phyloP scores from a whole-genome alignment of 1,140 invertebrate species.

The Leptopilina clavipes region DNA sequence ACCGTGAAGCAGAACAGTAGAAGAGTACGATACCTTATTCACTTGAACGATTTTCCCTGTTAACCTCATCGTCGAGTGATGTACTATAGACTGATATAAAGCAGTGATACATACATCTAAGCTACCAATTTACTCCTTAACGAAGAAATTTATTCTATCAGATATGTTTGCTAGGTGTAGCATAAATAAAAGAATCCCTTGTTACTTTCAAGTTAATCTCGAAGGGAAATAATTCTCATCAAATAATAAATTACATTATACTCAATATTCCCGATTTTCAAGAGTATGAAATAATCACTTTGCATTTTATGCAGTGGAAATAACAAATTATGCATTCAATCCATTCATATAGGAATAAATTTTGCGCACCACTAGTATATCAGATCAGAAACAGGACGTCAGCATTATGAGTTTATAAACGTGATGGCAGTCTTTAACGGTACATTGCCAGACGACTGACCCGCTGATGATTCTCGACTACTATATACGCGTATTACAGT shows the following conservation, averaged over 20 bases:
- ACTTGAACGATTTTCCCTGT: slow-evolving; percentile 4
- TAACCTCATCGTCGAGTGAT: slow-evolving; percentile 5
- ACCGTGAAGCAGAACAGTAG: slow-evolving; percentile 9
- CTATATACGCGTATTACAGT: not conserved
- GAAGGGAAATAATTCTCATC: no score
- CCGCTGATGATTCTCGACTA: slow-evolving; percentile 10
- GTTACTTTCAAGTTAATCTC: no score
- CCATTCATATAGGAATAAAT: not conserved
- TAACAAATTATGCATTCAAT: not conserved
- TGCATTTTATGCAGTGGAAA: not conserved
- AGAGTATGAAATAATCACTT: no score
- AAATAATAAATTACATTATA: no score
- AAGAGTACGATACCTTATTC: slow-evolving; percentile 29
- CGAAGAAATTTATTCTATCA: not conserved
- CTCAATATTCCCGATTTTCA: no score
- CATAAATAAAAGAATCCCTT: not conserved
- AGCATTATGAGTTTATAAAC: slow-evolving; percentile 26
- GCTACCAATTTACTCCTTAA: not conserved
- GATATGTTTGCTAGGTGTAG: not conserved
- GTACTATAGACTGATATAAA: slow-evolving; percentile 1
- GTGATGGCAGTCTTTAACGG: slow-evolving; percentile 17
- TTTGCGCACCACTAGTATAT: not conserved
- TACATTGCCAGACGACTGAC: slow-evolving; percentile 23
- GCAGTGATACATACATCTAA: not conserved
- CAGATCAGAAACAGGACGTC: slow-evolving; percentile 4